These are phyloP conservation scores for Podarcis siculus DNA, from an alignment of 2,797 vertebrate genomes.

Conservation along the genomic window DNA sequence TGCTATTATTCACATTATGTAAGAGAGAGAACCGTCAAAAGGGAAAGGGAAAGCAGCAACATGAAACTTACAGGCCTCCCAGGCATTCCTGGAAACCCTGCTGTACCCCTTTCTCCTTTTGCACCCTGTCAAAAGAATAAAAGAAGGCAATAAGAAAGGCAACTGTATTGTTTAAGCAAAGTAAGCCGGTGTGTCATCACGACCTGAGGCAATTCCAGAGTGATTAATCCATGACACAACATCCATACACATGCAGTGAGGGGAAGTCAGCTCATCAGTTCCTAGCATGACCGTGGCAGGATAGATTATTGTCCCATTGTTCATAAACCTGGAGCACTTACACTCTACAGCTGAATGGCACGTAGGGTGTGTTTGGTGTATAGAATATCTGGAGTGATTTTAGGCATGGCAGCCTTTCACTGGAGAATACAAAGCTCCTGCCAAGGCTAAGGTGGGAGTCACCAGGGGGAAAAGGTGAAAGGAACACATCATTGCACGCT, in stretches of 20 bases:
- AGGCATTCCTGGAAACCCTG: conserved; percentile 85
- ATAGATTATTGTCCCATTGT: background rate
- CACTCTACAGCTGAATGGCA: background rate
- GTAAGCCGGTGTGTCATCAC: background rate
- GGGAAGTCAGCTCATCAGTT: background rate
- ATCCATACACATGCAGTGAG: background rate
- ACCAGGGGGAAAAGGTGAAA: background rate
- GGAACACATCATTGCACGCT: background rate
- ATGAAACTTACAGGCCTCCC: conserved; percentile 85
- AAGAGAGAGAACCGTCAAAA: background rate
- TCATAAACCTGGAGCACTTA: background rate
- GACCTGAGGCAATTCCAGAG: background rate
- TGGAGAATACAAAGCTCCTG: background rate
- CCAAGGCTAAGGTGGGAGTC: background rate
- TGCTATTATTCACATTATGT: conserved; percentile 18
- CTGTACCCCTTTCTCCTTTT: conserved; percentile 87
- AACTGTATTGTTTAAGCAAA: background rate
- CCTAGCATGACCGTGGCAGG: background rate
- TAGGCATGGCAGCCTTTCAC: background rate
- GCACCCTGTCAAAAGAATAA: conserved; percentile 82
- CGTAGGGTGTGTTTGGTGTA: background rate
- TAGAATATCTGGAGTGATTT: no score
- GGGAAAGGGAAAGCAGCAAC: background rate
- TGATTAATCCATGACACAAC: background rate
- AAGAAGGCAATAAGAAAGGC: background rate